Base-by-base conservation (phyloP, 2,113 vertebrate genomes). In the Willisornis vidua region DNA sequence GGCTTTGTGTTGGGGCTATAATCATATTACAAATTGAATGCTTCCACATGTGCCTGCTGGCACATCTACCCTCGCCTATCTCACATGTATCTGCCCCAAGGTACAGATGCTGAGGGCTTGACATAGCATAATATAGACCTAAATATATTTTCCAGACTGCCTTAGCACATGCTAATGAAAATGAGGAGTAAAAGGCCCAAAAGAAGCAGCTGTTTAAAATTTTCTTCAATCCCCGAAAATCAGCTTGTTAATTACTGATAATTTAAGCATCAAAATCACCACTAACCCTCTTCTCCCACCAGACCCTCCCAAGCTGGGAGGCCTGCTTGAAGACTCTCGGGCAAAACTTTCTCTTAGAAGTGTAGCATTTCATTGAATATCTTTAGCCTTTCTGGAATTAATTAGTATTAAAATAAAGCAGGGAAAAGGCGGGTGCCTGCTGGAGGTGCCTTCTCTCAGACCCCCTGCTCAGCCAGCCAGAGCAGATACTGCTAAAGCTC, bases 11-110 rank as follows among this genome's bases (percentile, higher is more conserved):
- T 51, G 95, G 95, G 96, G 94, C 95, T 98, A 61, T 98, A 98
- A 98, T 98, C 97, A 96, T 87, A 93, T 98, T 98, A 97, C 98
- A 97, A 97, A 98, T 98, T 98, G 98, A 98, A 98, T 94, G 97
- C 97, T 98, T 98, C 97, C 97, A 98, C 97, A 98, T 98, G 98
- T 98, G 96, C 55, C 2, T 57, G 91, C 97, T 98, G 98, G 98
- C 97, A 98, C 97, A 97, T 96, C 96, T 81, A 96, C 97, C 92
- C 79, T 31, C 12, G 7, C 29, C 97, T 97, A 97, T 97, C 97
- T 97, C 94, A 49, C 91, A 66, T 54, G 51, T 52, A 94, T 97
- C 95, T 93, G 96, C 96, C 97, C 87, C 94, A 85, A 95, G 96
- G 84, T 97, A 55, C 93, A 96, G 93, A 96, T 58, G 83, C 93